Conservation (phyloP, 2,888 invertebrate species). For the Diploptera punctata region DNA sequence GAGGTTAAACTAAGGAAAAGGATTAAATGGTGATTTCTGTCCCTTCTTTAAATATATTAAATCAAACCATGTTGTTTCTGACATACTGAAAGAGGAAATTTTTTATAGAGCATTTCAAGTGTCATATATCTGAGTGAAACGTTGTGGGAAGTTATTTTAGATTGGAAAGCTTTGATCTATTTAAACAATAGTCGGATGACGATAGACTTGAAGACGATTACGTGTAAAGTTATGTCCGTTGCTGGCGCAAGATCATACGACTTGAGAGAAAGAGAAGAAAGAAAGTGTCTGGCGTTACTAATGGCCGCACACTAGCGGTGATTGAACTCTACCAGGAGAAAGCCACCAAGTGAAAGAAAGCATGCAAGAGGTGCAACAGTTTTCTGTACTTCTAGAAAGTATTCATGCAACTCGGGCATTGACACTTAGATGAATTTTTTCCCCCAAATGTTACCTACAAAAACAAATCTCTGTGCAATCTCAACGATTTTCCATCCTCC, state of each 20-base stretch:
- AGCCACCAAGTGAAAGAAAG: constrained; percentile 28
- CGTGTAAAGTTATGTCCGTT: not conserved
- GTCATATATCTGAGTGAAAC: no score
- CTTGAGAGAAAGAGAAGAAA: constrained; percentile 25
- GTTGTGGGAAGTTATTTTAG: no score
- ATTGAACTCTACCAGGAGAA: constrained; percentile 34
- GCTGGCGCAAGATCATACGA: not conserved
- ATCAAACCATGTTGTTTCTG: no score
- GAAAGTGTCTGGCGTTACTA: constrained; percentile 29
- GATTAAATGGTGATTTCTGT: no score
- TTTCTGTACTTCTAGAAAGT: constrained; percentile 29
- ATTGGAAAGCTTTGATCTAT: not conserved
- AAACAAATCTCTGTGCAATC: no score
- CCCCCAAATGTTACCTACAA: not conserved
- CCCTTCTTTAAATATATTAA: no score
- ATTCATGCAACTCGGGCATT: constrained; percentile 18
- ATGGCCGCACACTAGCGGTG: constrained; percentile 10
- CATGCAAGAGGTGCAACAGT: constrained; percentile 12
- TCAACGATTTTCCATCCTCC: no score
- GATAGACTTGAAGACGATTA: not conserved
- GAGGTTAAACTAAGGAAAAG: no score
- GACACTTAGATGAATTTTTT: constrained; percentile 31
- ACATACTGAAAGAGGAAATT: no score
- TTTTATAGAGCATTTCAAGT: no score
- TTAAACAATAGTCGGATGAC: not conserved